These are phyloP conservation scores for Heptranchias perlo DNA, from an alignment of 2,113 vertebrate genomes.

Conservation along the genomic window DNA sequence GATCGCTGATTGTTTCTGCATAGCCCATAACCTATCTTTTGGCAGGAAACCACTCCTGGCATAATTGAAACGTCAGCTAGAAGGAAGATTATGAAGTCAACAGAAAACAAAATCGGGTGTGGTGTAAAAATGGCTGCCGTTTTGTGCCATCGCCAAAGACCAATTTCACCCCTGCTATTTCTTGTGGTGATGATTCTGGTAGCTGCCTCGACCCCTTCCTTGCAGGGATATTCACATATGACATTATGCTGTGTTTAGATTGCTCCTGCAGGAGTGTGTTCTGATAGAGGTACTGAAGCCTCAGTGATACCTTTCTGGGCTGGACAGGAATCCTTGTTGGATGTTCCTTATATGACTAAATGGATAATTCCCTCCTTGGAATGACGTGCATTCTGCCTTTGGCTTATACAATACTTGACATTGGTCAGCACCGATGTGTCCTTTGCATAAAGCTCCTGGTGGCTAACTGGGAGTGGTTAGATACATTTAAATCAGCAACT, in stretches of 20 bases:
- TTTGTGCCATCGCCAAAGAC: not conserved
- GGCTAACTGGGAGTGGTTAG: not conserved
- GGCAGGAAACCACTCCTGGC: not conserved
- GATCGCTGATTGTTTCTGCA: not conserved
- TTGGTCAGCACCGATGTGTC: not conserved
- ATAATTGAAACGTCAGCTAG: not conserved
- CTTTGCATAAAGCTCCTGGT: not conserved
- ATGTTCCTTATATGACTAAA: not conserved
- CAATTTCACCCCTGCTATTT: not conserved
- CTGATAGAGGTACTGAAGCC: not conserved
- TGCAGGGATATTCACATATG: not conserved
- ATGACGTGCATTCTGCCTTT: not conserved
- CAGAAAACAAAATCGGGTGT: not conserved
- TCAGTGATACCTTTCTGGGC: not conserved
- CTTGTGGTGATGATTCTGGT: not conserved
- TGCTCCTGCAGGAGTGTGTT: not conserved
- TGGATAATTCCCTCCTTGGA: not conserved
- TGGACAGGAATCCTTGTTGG: not conserved
- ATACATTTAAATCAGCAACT: not conserved
- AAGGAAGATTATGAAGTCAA: not conserved
- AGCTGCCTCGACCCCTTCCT: not conserved
- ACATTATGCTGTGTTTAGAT: not conserved
- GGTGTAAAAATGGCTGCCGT: not conserved
- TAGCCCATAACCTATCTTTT: not conserved
- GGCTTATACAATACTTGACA: not conserved